Conservation (phyloP, 2,888 invertebrate species). For the Himalopsyche kuldschensis region DNA sequence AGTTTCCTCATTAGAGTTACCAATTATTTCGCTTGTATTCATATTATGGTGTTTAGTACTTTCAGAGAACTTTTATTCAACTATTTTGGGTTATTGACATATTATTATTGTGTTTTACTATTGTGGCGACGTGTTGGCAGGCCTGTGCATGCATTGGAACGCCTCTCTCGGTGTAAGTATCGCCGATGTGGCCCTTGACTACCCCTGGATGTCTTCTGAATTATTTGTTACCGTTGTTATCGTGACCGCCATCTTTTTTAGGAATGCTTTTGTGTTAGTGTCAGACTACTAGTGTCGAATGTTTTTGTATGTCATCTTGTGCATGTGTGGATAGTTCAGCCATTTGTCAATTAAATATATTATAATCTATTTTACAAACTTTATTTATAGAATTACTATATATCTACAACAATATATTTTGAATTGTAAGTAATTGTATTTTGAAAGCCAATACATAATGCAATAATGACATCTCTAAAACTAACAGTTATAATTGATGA, state of each 20-base stretch:
- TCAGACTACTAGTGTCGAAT: background rate
- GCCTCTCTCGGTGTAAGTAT: conserved; percentile 90
- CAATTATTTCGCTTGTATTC: background rate
- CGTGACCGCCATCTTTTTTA: background rate
- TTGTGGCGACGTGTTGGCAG: conserved; percentile 50
- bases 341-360: background rate
- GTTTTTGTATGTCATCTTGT: background rate
- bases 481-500: too few species aligned
- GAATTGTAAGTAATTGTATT: too few species aligned
- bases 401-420: too few species aligned
- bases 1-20: background rate
- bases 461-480: too few species aligned
- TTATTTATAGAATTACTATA: too few species aligned
- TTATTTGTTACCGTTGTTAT: background rate
- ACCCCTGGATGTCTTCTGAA: background rate
- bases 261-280: background rate
- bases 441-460: too few species aligned
- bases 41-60: background rate
- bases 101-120: conserved; percentile 30
- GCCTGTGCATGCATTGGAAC: conserved; percentile 88
- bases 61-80: background rate
- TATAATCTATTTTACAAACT: too few species aligned
- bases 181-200: conserved; percentile 6
- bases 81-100: conserved; percentile 5
- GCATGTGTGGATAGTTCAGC: background rate